Percentiles rank a stretch among this genome's conserved stretches.
Evolutionary conservation across 2,797 vertebrate species (phyloP).

Genomic region (Pempheris klunzingeri): DNA sequence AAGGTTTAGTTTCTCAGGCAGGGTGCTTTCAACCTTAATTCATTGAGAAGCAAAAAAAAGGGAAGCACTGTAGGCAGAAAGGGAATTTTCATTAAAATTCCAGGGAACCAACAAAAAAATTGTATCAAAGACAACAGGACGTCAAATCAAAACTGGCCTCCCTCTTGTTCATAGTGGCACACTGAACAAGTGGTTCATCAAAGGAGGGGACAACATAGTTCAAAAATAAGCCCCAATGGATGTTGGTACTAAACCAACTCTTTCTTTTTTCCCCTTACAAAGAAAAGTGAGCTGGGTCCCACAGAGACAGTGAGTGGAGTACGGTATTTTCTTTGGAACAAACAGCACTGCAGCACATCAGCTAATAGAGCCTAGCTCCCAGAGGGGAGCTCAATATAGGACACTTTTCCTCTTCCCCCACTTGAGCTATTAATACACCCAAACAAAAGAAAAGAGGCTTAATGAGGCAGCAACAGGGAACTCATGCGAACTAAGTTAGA

Average conservation of each 20-base stretch:
- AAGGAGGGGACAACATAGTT: constrained; percentile 39
- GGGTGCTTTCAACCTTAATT: constrained; percentile 14
- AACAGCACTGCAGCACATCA: constrained; percentile 74
- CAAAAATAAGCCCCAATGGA: constrained; percentile 51
- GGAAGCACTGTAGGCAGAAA: constrained; percentile 41
- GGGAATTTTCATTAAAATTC: constrained; percentile 29
- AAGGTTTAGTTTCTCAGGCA: constrained; percentile 18
- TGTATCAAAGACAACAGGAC: constrained; percentile 35
- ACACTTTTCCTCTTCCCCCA: constrained; percentile 82
- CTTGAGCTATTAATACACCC: constrained; percentile 86
- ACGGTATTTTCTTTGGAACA: constrained; percentile 76
- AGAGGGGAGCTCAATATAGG: constrained; percentile 82
- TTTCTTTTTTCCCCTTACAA: constrained; percentile 58
- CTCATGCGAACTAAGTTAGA: constrained; percentile 75
- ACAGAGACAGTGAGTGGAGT: constrained; percentile 60
- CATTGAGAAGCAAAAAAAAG: constrained; percentile 9
- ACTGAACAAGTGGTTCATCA: constrained; percentile 52
- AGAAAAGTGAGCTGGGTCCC: constrained; percentile 64
- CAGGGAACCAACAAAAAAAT: constrained; percentile 31
- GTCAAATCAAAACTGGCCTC: constrained; percentile 31
- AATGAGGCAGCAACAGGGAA: constrained; percentile 79
- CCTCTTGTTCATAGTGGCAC: constrained; percentile 31
- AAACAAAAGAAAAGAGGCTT: constrained; percentile 82
- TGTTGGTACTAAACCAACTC: constrained; percentile 40
- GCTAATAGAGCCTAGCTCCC: constrained; percentile 77